A percentile compares a stretch with the other conserved stretches of the same genome.
Evolutionary conservation across 2,888 invertebrate species (phyloP).

Genomic region (Epiblema foenella): DNA sequence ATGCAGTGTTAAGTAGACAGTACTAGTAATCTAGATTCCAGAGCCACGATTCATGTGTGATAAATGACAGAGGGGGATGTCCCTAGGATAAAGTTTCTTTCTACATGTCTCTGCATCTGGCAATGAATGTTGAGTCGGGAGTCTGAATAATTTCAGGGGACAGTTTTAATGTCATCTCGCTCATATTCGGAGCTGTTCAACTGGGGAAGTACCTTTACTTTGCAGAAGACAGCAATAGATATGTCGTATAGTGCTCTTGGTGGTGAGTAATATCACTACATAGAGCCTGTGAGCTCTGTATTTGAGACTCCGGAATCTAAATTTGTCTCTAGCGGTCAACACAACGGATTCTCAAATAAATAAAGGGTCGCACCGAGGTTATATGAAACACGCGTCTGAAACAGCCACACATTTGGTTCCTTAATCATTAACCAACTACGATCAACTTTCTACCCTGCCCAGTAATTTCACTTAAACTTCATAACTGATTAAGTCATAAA

Average conservation of each 20-base stretch:
- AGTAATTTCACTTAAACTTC: constrained; percentile 7
- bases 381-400: not conserved
- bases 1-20: constrained; percentile 6
- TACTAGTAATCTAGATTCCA: constrained; percentile 3
- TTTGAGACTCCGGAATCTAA: not conserved
- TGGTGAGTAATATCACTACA: no score
- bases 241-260: not conserved
- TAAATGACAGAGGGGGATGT: no score
- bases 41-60: no score
- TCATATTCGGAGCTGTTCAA: no score
- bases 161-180: not conserved
- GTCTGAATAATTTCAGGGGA: no score
- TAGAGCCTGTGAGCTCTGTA: no score
- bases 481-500: constrained; percentile 34
- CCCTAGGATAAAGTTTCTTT: no score
- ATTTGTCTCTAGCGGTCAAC: no score
- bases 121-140: no score
- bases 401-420: not conserved
- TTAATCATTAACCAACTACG: constrained; percentile 15
- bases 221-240: not conserved
- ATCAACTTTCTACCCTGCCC: not conserved
- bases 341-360: no score
- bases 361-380: no score
- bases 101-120: no score
- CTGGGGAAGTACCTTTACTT: not conserved